phyloP scores from a whole-genome alignment of 1,140 invertebrate genomes.

The Drosophila jambulina region DNA sequence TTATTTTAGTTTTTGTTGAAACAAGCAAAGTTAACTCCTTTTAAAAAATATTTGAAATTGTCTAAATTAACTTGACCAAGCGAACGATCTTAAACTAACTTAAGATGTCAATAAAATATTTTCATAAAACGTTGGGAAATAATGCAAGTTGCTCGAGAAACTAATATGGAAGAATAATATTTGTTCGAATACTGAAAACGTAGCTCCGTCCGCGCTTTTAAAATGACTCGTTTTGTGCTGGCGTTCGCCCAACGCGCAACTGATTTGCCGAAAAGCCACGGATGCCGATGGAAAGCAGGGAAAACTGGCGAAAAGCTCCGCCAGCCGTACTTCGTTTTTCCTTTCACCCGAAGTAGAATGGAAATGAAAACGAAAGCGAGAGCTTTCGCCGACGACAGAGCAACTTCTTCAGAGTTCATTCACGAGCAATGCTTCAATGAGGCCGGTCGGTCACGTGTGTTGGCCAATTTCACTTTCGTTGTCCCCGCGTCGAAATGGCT shows the following conservation, averaged over 20 bases:
- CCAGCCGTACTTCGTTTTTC: constrained; percentile 44
- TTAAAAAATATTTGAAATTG: too few species aligned
- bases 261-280: constrained; percentile 58
- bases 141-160: constrained; percentile 8
- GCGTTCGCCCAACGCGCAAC: constrained; percentile 72
- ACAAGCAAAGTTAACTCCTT: too few species aligned
- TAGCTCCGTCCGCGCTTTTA: constrained; percentile 39
- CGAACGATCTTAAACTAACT: neutral
- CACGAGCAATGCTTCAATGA: constrained; percentile 50
- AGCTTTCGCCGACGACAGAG: constrained; percentile 49
- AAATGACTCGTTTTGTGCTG: constrained; percentile 48
- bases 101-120: neutral
- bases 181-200: constrained; percentile 12
- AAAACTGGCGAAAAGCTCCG: constrained; percentile 51
- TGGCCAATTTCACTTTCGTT: constrained; percentile 47
- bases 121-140: neutral
- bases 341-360: constrained; percentile 35
- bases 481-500: neutral
- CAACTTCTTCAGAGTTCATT: constrained; percentile 52
- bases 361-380: constrained; percentile 52
- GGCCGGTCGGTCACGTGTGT: constrained; percentile 59
- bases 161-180: constrained; percentile 11
- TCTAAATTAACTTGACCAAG: neutral
- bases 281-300: constrained; percentile 13
- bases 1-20: neutral